Base-by-base conservation (phyloP, 1,140 invertebrate species). In the Drosophila pandora region DNA sequence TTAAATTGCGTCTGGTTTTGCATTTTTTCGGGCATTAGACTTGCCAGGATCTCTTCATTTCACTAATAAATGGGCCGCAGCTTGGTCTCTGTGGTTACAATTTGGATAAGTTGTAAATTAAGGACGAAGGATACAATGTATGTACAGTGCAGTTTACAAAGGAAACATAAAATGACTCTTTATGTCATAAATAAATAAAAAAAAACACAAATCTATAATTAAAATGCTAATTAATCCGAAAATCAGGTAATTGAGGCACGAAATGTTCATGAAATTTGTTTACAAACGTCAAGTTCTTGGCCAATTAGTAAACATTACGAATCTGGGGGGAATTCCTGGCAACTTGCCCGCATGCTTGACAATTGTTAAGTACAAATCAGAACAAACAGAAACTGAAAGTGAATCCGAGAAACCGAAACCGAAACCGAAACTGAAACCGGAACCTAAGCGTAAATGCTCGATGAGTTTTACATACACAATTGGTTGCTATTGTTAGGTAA, bases 1-100 rank as follows among this genome's bases (percentile, higher is more conserved):
- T 30, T 72, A 71, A 62, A 62, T 73, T 73, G 69, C 69, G 71
- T 71, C 47, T 72, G 59, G 59, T 23, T 56, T 62, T 55, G 25
- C 48, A 37, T 50, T 39, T 17, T 34, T 39, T 22, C 8, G 3
- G n/a, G 30, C 28, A 49, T 25, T 43, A 28, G 1, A 23, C 37
- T 30, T 50, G n/a, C 30, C 22, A 21, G 58, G 43, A 23, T 65
- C 30, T 7, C 25, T 12, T 56, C 13, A 28, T 43, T 59, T 12
- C 53, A 8, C 17, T 32, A 28, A 41, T 28, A 54, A 47, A 54
- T 37, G 58, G 47, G 39, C 30, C 55, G 30, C 30, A 28, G 50
- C 37, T 73, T 73, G 70, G 70, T 73, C 70, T 63, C 12, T 73
- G 63, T 43, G n/a, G 22, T 68, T 47, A 23, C 30, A 22, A 1